Evolutionary conservation across 2,888 invertebrate species (phyloP), one percentile per base, ranked within the genome.

Genomic region (Ectemnius lituratus): DNA sequence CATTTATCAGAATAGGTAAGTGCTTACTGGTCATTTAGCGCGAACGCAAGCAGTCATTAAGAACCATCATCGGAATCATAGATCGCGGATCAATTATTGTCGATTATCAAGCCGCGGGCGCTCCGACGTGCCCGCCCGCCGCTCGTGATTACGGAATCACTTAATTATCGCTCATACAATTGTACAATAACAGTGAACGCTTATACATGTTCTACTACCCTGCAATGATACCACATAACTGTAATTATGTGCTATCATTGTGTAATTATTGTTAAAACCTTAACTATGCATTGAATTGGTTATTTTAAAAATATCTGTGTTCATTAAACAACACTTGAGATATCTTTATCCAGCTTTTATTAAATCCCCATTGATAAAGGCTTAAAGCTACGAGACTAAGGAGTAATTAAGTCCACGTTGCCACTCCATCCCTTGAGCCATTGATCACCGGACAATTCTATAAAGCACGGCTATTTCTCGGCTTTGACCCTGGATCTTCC

Each of bases 141-240:
- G 64, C 62, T 66, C 64, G 71, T 79, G 83, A 82, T 82, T 83
- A 81, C 62, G 71, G 70, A 70, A 77, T 74, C 67, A 67, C 70
- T 74, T 79, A 73, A 83, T 82, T 79, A 78, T 72, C 70, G 74
- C 58, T 46, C 67, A 23, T 66, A 58, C 59, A 69, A 67, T 79
- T 67, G 62, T 8, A 37, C 23, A 58, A 23, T 49, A 27, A 37
- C 62, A 20, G 68, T 47, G 52, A 65, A 47, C 60, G 45, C 64
- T 23, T 23, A 3, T 23, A 66, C 45, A 69, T 28, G 67, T 65
- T 73, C 47, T 27, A 13, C 45, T 16, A 13, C n/a, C 13, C 46
- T 2, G 1, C 45, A 73, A 28, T 23, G 11, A 47, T 47, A 16
- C 8, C 37, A 60, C 61, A n/a, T 60, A 49, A 67, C 65, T 57